These are phyloP conservation scores for Osmerus eperlanus DNA, from an alignment of 2,113 vertebrate species.

Conservation along the genomic window DNA sequence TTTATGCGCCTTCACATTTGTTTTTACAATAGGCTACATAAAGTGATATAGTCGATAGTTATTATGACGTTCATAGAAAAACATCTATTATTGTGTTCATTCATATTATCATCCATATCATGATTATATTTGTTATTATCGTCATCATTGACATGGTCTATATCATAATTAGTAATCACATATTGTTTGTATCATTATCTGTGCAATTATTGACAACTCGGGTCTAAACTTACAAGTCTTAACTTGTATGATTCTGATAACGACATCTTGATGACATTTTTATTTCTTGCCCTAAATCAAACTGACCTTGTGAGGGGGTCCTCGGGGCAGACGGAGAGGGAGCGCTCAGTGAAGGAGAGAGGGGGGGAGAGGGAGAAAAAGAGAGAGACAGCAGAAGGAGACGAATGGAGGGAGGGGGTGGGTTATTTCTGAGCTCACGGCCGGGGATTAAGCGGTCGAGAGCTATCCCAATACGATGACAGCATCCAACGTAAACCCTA, in stretches of 20 bases:
- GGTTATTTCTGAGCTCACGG: slow-evolving; percentile 63
- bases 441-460: slow-evolving; percentile 64
- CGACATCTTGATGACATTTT: not conserved
- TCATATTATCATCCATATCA: too few relatives aligned
- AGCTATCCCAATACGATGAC: slow-evolving; percentile 65
- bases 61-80: too few relatives aligned
- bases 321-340: slow-evolving; percentile 40
- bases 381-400: slow-evolving; percentile 27
- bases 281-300: not conserved
- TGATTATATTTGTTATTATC: not conserved
- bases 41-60: too few relatives aligned
- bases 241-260: not conserved
- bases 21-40: too few relatives aligned
- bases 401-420: slow-evolving; percentile 34
- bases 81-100: too few relatives aligned
- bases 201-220: slow-evolving; percentile 8
- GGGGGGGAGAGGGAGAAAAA: slow-evolving; percentile 34
- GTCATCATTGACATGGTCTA: not conserved
- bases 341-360: slow-evolving; percentile 32
- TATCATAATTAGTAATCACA: too few relatives aligned
- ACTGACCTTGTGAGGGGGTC: slow-evolving; percentile 52
- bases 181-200: not conserved
- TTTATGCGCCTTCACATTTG: too few relatives aligned
- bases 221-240: too few relatives aligned
- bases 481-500: slow-evolving; percentile 66